Evolutionary conservation across 2,113 vertebrate species (phyloP), one percentile per base, ranked within the genome.

Genomic region (Dicrurus megarhynchus): DNA sequence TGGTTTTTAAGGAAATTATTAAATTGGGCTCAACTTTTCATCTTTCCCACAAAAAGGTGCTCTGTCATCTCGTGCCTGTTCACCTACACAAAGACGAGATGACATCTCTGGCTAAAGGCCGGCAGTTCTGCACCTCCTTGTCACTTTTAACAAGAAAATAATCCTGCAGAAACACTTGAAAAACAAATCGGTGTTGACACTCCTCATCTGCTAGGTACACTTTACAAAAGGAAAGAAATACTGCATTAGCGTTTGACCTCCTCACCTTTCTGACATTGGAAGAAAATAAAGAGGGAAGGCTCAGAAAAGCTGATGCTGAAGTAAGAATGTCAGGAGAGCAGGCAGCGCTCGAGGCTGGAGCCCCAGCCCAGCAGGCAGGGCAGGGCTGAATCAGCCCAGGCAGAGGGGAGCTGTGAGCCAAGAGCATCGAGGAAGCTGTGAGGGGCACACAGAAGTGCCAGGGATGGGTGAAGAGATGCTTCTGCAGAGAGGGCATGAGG

Each of bases 81-180:
- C 95, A 93, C 97, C 95, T 97, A 50, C 39, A 11, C 84, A 89
- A 93, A 96, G 95, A 96, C 0, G 1, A 97, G 95, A 46, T 83
- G 97, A 96, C 95, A 96, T 95, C 81, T 83, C 92, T 83, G 93
- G 95, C 94, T 91, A 93, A 95, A 93, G 95, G 87, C 95, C 77
- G 65, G 63, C 86, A 79, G 84, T 91, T 94, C 91, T 83, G 92
- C 80, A 96, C 96, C 88, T 96, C 90, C 95, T 90, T 95, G 95
- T 96, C 97, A 94, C 96, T 97, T 97, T 96, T 95, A 97, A 96
- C 95, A 97, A 96, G 95, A 91, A 95, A 95, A 96, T 95, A 96
- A 96, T 91, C 96, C 86, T 63, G 86, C 73, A 89, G 95, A 91
- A 96, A 94, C 92, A 96, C 95, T 93, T 60, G 84, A 67, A 93